Evolutionary conservation across 2,113 vertebrate genomes (phyloP).

Genomic region (Actinemys pallida): DNA sequence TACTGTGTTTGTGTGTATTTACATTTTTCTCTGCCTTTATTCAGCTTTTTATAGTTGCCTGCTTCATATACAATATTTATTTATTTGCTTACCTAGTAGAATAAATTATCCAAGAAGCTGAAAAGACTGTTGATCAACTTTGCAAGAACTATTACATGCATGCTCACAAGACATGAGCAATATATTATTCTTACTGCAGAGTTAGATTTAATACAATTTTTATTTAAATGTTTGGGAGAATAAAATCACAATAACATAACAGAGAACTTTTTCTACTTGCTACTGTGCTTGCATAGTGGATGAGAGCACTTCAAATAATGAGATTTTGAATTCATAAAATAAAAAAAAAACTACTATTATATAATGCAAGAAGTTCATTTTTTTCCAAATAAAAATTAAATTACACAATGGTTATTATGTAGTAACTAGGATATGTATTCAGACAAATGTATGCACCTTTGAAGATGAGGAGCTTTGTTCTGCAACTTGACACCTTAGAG

Average conservation of each 20-base stretch:
- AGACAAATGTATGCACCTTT: neutral
- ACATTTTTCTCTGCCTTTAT: neutral
- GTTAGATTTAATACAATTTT: neutral
- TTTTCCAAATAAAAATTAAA: neutral
- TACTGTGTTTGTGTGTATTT: neutral
- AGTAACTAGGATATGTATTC: neutral
- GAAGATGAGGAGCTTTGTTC: neutral
- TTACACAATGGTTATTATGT: neutral
- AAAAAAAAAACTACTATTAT: neutral
- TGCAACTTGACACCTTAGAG: neutral
- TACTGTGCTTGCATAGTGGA: neutral
- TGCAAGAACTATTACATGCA: conserved; percentile 15
- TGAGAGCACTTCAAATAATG: neutral
- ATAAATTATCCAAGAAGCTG: conserved; percentile 15
- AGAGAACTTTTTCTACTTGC: neutral
- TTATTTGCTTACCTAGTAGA: neutral
- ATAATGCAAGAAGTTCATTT: neutral
- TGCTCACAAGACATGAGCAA: neutral
- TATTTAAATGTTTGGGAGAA: neutral
- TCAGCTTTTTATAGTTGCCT: neutral
- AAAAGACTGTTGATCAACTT: neutral
- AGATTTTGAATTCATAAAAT: neutral
- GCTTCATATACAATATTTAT: neutral
- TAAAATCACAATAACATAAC: neutral
- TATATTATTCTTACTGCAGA: conserved; percentile 11